Evolutionary conservation across 2,113 vertebrate genomes (phyloP), one percentile per base, ranked within the genome.

Genomic region (Onychorhynchus coronatus): DNA sequence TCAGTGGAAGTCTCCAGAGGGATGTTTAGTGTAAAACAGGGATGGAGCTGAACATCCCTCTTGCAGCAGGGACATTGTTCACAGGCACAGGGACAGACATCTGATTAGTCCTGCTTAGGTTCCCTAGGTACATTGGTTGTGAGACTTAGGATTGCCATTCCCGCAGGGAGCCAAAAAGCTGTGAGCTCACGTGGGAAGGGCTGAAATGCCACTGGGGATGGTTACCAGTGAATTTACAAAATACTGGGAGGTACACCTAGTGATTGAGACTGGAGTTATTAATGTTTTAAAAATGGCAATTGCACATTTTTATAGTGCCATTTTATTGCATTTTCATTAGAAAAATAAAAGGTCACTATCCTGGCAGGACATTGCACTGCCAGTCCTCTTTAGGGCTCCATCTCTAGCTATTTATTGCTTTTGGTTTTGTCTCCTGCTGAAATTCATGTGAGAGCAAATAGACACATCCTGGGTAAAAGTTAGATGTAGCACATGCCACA

Each of bases 341-440:
- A 78, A 95, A 91, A 97, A 91, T 82, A 91, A 94, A 95, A 97
- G 92, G 91, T 96, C 76, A 92, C 8, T 87, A 58, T 90, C 83
- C 76, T 94, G 76, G 68, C 88, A 93, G 93, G 88, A 93, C 66
- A 72, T 56, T 70, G 35, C 76, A 50, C 91, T 87, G 80, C 37
- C 85, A 75, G 39, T 89, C 66, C 52, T 92, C 95, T 88, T 96
- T 83, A 84, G 85, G 91, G 39, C 85, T 96, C 79, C 63, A 53
- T 89, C 77, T 85, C 78, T 72, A 82, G 28, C 56, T 90, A 35
- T 93, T 95, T 94, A 83, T 86, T 93, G 75, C 56, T 88, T 91
- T 94, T 47, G 47, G 59, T 80, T 96, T 90, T 83, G 58, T 83
- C 78, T 90, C 46, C 71, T 74, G 73, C 39, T 87, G 78, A 85